Evolutionary conservation across 2,113 vertebrate genomes (phyloP).

Genomic region (Lasiurus borealis): DNA sequence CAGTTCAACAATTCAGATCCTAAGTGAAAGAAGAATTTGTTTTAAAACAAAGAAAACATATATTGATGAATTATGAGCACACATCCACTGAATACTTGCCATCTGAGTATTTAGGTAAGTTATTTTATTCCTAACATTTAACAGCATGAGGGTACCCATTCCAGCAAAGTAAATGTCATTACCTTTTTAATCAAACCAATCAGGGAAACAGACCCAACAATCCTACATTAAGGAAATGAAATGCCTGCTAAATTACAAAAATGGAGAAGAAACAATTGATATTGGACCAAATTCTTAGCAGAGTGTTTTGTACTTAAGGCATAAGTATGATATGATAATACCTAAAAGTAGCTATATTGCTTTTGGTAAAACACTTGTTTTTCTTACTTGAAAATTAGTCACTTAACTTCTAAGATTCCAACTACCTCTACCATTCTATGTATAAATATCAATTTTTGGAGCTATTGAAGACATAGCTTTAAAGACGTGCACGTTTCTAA

Average conservation of each 20-base stretch:
- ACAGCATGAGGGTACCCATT: not conserved
- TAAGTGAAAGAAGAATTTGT: not conserved
- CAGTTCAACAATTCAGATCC: not conserved
- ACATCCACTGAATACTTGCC: not conserved
- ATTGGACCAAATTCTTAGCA: not conserved
- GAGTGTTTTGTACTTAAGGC: not conserved
- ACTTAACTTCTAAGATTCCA: not conserved
- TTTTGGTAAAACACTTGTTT: not conserved
- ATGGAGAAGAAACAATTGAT: not conserved
- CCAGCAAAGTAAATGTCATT: not conserved
- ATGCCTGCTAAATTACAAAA: not conserved
- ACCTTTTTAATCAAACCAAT: not conserved
- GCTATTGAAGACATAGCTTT: not conserved
- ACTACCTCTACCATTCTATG: not conserved
- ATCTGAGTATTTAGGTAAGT: constrained; percentile 27
- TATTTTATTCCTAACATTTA: not conserved
- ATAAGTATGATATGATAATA: constrained; percentile 9
- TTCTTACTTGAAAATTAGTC: not conserved
- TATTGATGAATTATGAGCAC: not conserved
- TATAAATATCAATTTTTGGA: not conserved
- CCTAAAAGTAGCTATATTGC: not conserved
- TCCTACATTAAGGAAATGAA: constrained; percentile 33
- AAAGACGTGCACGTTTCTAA: not conserved
- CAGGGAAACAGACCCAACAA: not conserved
- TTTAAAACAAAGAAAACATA: not conserved